These are phyloP conservation scores for Hystrix cristata DNA, from an alignment of 2,113 vertebrate genomes.

Conservation along the genomic window DNA sequence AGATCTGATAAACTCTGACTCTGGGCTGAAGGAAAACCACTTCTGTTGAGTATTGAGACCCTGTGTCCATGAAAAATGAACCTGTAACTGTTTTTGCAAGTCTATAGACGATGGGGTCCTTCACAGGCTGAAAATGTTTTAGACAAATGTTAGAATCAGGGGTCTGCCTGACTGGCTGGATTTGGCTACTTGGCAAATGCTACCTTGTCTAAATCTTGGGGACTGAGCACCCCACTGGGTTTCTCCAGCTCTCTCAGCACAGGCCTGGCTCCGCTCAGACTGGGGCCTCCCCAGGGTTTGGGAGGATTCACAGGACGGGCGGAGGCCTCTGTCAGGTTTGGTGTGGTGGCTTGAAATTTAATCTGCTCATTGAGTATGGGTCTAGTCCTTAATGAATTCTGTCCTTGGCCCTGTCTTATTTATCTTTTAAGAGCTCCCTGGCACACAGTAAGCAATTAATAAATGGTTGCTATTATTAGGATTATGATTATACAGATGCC, in stretches of 20 bases:
- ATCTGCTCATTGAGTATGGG: neutral
- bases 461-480: slow-evolving; percentile 62
- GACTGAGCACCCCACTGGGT: neutral
- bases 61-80: neutral
- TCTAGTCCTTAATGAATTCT: slow-evolving; percentile 55
- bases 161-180: neutral
- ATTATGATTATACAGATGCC: neutral
- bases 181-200: neutral
- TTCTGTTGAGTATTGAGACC: neutral
- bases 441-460: slow-evolving; percentile 53
- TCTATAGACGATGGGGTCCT: neutral
- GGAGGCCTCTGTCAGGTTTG: slow-evolving; percentile 15
- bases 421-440: slow-evolving; percentile 50
- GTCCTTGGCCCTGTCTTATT: slow-evolving; percentile 58
- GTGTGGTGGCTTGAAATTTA: slow-evolving; percentile 55
- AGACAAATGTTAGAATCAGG: neutral
- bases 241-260: neutral
- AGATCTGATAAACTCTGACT: neutral
- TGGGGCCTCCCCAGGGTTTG: neutral
- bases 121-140: neutral
- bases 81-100: neutral
- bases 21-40: neutral
- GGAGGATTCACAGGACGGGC: neutral
- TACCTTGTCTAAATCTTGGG: neutral
- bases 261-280: rapidly evolving